Conservation (phyloP, 2,888 invertebrate species). For the Cheilosia vernalis region DNA sequence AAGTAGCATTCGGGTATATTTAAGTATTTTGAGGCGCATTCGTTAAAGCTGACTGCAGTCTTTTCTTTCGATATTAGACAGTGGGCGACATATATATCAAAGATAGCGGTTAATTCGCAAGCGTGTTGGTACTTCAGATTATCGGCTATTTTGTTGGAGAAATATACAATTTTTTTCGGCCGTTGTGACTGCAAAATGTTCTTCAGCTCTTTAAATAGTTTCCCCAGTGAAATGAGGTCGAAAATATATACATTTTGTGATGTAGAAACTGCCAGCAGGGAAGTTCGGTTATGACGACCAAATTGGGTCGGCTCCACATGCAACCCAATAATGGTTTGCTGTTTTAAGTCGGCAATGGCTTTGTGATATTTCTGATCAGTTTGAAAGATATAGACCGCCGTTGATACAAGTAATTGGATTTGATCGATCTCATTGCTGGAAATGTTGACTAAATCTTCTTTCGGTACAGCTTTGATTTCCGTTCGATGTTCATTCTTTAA, state of each 20-base stretch:
- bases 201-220: slow-evolving; percentile 77
- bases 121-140: slow-evolving; percentile 77
- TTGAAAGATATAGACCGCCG: slow-evolving; percentile 76
- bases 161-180: slow-evolving; percentile 77
- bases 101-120: slow-evolving; percentile 76
- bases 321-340: slow-evolving; percentile 76
- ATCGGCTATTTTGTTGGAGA: slow-evolving; percentile 77
- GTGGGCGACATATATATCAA: slow-evolving; percentile 78
- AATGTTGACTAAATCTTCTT: slow-evolving; percentile 6
- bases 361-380: slow-evolving; percentile 78
- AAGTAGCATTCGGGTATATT: slow-evolving; percentile 76
- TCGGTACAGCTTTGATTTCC: background rate
- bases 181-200: slow-evolving; percentile 76
- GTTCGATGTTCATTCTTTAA: background rate
- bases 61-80: slow-evolving; percentile 75
- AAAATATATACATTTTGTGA: slow-evolving; percentile 77
- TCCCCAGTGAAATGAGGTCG: slow-evolving; percentile 77
- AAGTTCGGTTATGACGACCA: slow-evolving; percentile 77
- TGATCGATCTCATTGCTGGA: slow-evolving; percentile 43
- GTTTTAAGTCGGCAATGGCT: slow-evolving; percentile 77
- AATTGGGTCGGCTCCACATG: slow-evolving; percentile 76
- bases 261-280: slow-evolving; percentile 76
- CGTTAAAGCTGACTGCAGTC: slow-evolving; percentile 65
- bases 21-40: slow-evolving; percentile 75
- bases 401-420: slow-evolving; percentile 52